Evolutionary conservation across 2,113 vertebrate genomes (phyloP).

Genomic region (Hepsetus odoe): DNA sequence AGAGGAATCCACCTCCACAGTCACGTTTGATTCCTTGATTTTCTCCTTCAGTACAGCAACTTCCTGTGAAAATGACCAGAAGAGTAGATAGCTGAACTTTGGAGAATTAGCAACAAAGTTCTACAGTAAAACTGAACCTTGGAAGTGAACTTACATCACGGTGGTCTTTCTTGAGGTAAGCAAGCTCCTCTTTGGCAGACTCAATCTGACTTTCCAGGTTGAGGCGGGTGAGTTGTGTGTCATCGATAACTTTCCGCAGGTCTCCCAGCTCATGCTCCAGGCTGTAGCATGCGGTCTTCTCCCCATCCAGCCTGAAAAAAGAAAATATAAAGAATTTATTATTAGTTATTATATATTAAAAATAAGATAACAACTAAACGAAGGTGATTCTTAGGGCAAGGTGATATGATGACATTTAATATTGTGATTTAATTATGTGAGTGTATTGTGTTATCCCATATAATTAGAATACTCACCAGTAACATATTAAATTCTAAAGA

Average conservation of each 20-base stretch:
- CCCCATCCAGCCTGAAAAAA: constrained; percentile 65
- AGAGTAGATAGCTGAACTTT: background rate
- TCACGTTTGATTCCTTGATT: constrained; percentile 71
- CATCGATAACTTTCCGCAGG: constrained; percentile 68
- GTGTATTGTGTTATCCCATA: too few relatives aligned
- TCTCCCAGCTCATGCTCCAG: constrained; percentile 73
- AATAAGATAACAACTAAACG: too few relatives aligned
- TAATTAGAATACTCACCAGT: too few relatives aligned
- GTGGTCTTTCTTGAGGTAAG: constrained; percentile 68
- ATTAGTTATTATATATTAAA: too few relatives aligned
- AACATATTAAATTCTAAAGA: too few relatives aligned
- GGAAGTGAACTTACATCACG: constrained; percentile 62
- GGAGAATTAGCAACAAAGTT: too few relatives aligned
- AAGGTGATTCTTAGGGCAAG: too few relatives aligned
- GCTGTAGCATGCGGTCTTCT: constrained; percentile 59
- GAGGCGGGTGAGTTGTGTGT: constrained; percentile 62
- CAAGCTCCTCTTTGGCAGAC: constrained; percentile 70
- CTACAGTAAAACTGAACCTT: background rate
- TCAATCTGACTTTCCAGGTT: constrained; percentile 69
- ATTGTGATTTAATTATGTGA: too few relatives aligned
- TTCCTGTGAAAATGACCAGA: constrained; percentile 60
- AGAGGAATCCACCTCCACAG: constrained; percentile 72
- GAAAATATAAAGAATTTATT: background rate
- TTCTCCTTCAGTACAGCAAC: constrained; percentile 68
- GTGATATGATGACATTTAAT: too few relatives aligned